phyloP scores from a whole-genome alignment of 2,113 vertebrate genomes.

The Menura novaehollandiae region DNA sequence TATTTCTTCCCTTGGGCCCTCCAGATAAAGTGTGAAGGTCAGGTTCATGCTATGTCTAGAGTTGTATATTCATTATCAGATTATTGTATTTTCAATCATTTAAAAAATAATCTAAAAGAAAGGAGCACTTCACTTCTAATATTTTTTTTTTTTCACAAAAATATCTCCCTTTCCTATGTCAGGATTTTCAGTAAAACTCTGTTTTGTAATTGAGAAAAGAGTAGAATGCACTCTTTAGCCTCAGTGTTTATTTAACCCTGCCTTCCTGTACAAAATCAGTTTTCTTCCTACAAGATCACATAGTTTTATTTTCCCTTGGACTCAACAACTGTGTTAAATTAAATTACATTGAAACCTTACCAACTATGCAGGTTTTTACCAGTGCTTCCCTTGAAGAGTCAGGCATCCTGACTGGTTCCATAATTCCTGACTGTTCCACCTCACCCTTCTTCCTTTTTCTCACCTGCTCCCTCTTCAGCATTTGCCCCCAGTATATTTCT shows the following conservation, averaged over 20 bases:
- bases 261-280: not conserved
- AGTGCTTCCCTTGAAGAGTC: not conserved
- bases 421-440: not conserved
- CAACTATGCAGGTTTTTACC: not conserved
- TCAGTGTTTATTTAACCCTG: not conserved
- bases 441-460: not conserved
- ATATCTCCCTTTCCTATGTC: not conserved
- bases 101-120: not conserved
- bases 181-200: not conserved
- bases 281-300: not conserved
- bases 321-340: not conserved
- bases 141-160: not conserved
- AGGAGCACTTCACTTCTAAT: not conserved
- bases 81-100: not conserved
- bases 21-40: not conserved
- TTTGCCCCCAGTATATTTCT: not conserved
- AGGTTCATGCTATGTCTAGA: not conserved
- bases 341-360: not conserved
- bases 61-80: not conserved
- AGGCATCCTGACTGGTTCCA: not conserved
- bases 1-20: not conserved
- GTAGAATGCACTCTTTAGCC: not conserved
- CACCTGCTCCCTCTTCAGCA: not conserved
- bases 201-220: not conserved
- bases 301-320: not conserved